Conservation (phyloP, 2,113 vertebrate genomes). For the Ovibos moschatus region DNA sequence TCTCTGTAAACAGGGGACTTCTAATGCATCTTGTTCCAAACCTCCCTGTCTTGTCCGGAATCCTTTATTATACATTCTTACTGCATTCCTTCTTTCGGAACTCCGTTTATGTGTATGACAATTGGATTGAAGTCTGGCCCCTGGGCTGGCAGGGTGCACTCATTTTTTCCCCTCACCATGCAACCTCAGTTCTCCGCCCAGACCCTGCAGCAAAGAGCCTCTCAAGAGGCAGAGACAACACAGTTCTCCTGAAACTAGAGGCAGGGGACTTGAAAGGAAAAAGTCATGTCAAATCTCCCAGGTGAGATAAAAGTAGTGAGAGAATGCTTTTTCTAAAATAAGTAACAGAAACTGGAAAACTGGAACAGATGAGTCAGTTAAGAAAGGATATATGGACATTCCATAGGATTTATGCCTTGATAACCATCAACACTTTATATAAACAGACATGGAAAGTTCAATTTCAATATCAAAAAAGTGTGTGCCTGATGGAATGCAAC, state of each 20-base stretch:
- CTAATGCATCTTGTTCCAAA: not conserved
- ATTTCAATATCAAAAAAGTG: not conserved
- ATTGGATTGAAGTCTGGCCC: not conserved
- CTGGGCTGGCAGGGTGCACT: not conserved
- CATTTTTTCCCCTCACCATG: not conserved
- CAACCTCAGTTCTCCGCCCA: not conserved
- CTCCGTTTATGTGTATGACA: not conserved
- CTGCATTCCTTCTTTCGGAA: not conserved
- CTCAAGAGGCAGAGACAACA: not conserved
- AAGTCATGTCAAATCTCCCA: not conserved
- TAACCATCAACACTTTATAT: not conserved
- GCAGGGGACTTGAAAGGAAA: not conserved
- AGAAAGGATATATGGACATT: not conserved
- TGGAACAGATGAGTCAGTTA: not conserved
- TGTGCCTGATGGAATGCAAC: not conserved
- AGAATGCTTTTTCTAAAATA: not conserved
- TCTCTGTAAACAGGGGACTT: not conserved
- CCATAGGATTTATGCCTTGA: not conserved
- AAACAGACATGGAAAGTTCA: not conserved
- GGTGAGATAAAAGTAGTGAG: slow-evolving; percentile 16
- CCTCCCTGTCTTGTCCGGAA: not conserved
- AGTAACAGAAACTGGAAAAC: slow-evolving; percentile 17
- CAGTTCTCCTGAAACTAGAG: not conserved
- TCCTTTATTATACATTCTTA: not conserved
- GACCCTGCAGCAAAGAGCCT: not conserved